Base-by-base conservation (phyloP, 92 coral and sea anemone genomes). In the Desmophyllum pertusum region DNA sequence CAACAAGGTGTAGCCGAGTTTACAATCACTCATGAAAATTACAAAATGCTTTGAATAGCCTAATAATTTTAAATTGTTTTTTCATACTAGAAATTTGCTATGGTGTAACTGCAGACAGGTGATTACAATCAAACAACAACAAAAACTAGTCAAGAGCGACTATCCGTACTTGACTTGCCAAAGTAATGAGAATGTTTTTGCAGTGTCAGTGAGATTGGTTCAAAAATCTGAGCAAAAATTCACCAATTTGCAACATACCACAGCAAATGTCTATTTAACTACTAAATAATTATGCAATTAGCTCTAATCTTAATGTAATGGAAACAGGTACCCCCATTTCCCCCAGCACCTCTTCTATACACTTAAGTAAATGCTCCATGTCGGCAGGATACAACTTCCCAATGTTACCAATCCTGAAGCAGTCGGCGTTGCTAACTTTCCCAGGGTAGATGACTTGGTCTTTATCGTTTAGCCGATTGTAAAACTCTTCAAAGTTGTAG, bases 401-500 rank as follows among this genome's bases (percentile, higher is more conserved):
- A 81, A 95, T 95, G 83, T 95, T 95, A 8, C 98, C 98, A 41
- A 95, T 92, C 57, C 98, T 87, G 83, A 95, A 95, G 79, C 98
- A 95, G 36, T 92, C 94, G 4, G 98, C 98, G 10, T 89, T 87
- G 81, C 94, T 90, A 7, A 95, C 98, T 89, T 95, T 95, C 17
- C 98, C 98, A 1, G 98, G 98, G 63, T 95, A 95, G 55, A 95
- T 95, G 18, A 95, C 98, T 74, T 95, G 98, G 73, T 88, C 90
- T 83, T 88, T 95, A 70, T 87, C 92, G 79, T 94, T 94, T 40
- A 95, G 84, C 61, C 92, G 94, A 45, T 73, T 87, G 89, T 95
- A 95, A 91, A 95, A 95, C 38, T 94, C 95, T 25, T 81, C 86
- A 80, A 95, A 95, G 70, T 86, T 80, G 86, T 87, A 95, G 91